Evolutionary conservation across 1,140 invertebrate genomes (phyloP).

Genomic region (Ctenoplectra terminalis): DNA sequence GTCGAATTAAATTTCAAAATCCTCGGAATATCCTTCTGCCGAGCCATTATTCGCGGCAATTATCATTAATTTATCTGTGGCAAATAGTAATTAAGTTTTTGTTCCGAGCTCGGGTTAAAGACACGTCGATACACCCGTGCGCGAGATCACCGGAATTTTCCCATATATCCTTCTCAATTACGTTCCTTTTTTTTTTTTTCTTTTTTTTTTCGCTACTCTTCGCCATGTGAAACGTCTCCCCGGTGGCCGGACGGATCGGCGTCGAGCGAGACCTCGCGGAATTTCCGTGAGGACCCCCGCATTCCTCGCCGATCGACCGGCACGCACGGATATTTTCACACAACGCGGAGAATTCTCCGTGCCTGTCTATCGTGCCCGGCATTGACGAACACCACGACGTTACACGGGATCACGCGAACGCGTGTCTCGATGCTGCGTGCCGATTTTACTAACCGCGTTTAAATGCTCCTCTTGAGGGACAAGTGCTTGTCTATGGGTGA

Average conservation of each 20-base stretch:
- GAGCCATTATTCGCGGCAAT: slow-evolving; percentile 1
- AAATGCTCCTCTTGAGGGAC: slow-evolving; percentile 3
- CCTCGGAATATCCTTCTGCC: background rate
- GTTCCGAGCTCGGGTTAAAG: background rate
- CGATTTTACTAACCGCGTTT: background rate
- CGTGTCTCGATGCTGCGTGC: slow-evolving; percentile 2
- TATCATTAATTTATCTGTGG: slow-evolving; percentile 16
- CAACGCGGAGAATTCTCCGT: background rate
- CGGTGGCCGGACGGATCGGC: background rate
- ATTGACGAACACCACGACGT: background rate
- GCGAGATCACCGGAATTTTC: background rate
- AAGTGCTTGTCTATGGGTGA: slow-evolving; percentile 1
- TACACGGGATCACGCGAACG: background rate
- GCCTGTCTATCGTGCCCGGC: slow-evolving; percentile 7
- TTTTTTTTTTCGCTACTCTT: too few species aligned
- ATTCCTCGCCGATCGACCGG: background rate
- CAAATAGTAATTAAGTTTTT: slow-evolving; percentile 24
- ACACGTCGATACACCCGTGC: slow-evolving; percentile 1
- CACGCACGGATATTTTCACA: slow-evolving; percentile 31
- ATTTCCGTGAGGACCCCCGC: slow-evolving; percentile 18
- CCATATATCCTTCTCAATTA: background rate
- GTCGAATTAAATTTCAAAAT: slow-evolving; percentile 13
- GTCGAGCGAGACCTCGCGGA: background rate
- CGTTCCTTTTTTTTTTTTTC: background rate
- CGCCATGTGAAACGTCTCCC: background rate